Conservation (phyloP, 2,888 invertebrate genomes). For the Hyppa rectilinea region DNA sequence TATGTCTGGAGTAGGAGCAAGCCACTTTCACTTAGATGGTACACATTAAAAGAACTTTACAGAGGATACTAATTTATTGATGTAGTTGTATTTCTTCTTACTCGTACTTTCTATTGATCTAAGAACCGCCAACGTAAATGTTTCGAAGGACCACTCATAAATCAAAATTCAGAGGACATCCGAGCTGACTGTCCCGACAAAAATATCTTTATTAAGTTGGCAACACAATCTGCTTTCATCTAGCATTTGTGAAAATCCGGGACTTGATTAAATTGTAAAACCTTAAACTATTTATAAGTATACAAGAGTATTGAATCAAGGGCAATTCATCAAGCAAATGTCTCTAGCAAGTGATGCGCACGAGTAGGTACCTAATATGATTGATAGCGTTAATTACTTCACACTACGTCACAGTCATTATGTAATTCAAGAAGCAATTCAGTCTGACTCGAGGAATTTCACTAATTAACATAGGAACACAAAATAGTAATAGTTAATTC, state of each 20-base stretch:
- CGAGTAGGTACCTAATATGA: conserved; percentile 69
- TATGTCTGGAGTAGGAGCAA: neutral
- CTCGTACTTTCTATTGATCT: conserved; percentile 11
- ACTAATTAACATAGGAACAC: conserved; percentile 10
- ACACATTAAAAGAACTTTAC: neutral
- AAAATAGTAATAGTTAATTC: conserved; percentile 2
- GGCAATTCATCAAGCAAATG: conserved; percentile 74
- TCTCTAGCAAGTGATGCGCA: conserved; percentile 72
- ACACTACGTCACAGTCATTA: conserved; percentile 47
- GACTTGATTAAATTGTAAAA: conserved; percentile 32
- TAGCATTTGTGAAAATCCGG: conserved; percentile 17
- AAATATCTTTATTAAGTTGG: conserved; percentile 1
- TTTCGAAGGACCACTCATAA: neutral
- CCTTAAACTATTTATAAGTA: conserved; percentile 23
- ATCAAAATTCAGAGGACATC: neutral
- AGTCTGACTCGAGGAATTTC: conserved; percentile 32
- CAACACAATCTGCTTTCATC: neutral
- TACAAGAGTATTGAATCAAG: conserved; percentile 49
- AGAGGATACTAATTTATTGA: neutral
- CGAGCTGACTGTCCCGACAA: neutral
- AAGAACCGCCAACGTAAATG: neutral
- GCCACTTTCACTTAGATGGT: conserved; percentile 5
- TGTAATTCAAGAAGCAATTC: conserved; percentile 33
- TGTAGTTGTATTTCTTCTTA: neutral
- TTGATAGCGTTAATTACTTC: conserved; percentile 75